Evolutionary conservation across 1,140 invertebrate species (phyloP), one percentile per base, ranked within the genome.

Genomic region (Sinonovacula constricta): DNA sequence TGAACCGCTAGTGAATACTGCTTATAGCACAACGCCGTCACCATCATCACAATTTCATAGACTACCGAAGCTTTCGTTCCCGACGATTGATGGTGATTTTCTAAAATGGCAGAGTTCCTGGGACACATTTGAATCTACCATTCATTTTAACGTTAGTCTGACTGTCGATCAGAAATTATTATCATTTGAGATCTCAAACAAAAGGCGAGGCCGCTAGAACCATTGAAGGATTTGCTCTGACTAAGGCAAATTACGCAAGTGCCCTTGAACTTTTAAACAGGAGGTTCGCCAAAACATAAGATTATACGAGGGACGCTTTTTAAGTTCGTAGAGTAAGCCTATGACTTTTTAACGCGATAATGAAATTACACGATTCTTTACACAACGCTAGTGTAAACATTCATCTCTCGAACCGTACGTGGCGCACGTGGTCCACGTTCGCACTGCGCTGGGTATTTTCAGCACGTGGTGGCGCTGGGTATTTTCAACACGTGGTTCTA

Each of bases 211-310:
- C 80, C 12, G 49, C 39, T 33, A 15, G 15, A 1, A 36, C 28
- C 57, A 75, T 81, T 31, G 12, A 57, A 24, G 74, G 80, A 22
- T 45, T 81, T 26, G 15, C 80, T 3, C 53, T 81, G 15, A 78
- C 74, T 7, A 60, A 68, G n/a, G 69, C 39, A 34, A 70, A 74
- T 45, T 81, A 78, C 30, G 7, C 31, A 4, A 31, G 59, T 31
- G 74, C 74, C 5, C 31, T 71, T 15, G 60, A 74, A 18, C 33
- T 81, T 18, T 34, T 78, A 1, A 49, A 54, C 31, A 26, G 79
- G 56, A 22, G 74, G 2, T 81, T 62, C 57, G 80, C 74, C 14
- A 51, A 81, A n/a, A 49, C 72, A 77, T 33, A 71, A 77, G 54
- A 72, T 81, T 31, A 62, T 69, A 15, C 53, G 74, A 15, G 63